Base-by-base conservation (phyloP, 2,888 invertebrate genomes). In the Apamea crenata region DNA sequence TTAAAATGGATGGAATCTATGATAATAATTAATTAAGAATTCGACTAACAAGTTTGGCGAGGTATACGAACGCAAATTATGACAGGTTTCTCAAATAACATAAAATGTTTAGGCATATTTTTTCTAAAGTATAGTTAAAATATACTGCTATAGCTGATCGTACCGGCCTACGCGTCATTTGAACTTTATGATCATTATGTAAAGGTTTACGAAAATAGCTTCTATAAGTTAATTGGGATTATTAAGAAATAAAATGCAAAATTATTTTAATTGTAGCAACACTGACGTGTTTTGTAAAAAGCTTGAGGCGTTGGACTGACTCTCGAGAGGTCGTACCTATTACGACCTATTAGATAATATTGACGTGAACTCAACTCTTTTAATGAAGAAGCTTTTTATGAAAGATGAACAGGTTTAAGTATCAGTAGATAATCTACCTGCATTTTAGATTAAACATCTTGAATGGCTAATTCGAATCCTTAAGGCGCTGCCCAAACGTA, bases 201-300 rank as follows among this genome's bases (percentile, higher is more conserved):
- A n/a, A 50, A 16, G n/a, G 32, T 14, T 59, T 36, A 18, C 32
- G 12, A 44, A 74, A 80, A 44, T n/a, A 29, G 16, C 47, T 40
- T 32, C 8, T 5, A 40, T 40, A 56, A 67, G 40, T n/a, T 40
- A 29, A 16, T 59, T 40, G 21, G 21, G 21, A 16, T 73, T 47
- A 40, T 80, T 72, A 36, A 21, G 36, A 80, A 71, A 70, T 69
- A 32, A 63, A 63, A 29, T 53, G 32, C 8, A 29, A n/a, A 71
- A 50, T 79, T 78, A 79, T 79, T 78, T 80, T 72, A 65, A 72
- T 65, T 47, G 40, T 56, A 36, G 12, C 40, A n/a, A 32, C 14
- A 72, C 44, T 1, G 0, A 14, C 1, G 14, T 25, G 47, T 18
- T 59, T 47, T 10, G 3, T 29, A 12, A 29, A 47, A 32, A 21